Evolutionary conservation across 2,797 vertebrate species (phyloP), one percentile per base, ranked within the genome.

Genomic region (Gorsachius magnificus): DNA sequence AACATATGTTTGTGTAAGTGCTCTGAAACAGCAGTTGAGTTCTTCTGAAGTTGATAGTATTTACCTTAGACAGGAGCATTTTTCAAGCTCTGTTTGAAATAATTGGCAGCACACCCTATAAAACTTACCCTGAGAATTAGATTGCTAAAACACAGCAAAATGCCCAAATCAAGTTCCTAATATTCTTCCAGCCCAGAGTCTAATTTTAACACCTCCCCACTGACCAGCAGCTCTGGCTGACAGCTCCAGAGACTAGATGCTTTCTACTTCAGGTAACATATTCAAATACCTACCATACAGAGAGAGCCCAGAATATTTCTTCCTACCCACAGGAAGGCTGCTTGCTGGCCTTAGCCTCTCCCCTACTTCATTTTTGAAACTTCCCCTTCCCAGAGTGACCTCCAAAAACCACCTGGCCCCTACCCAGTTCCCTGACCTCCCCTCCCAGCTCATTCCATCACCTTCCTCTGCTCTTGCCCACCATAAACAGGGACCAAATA

Each of bases 61-160:
- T 93, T 80, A 95, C 82, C 50, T 74, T 88, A 81, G 78, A 68
- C 53, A 83, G 61, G 25, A 95, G 22, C 57, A 71, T 63, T 92
- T 92, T 92, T 81, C 79, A 88, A 72, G 54, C 75, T 79, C 68
- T 61, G 20, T 33, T 89, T 87, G 64, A 72, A 91, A 75, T 15
- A 95, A 65, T 11, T 92, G 89, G 76, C 84, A 91, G 69, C 60
- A 72, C 1, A 0, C 79, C 61, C 82, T 63, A 7, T 35, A 86
- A 35, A 71, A 53, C 35, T 75, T 83, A 69, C 29, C 57, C 58
- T 33, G 33, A 78, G 33, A 85, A 91, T 66, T 69, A 85, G 36
- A 68, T 69, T 60, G 28, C 64, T 75, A 46, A 90, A 95, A 50
- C 71, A 83, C 36, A 83, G 45, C 24, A 31, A 71, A 92, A 92